Percentiles rank a stretch among this genome's conserved stretches.
Evolutionary conservation across 2,113 vertebrate species (phyloP).

Genomic region (Cyanoliseus patagonus): DNA sequence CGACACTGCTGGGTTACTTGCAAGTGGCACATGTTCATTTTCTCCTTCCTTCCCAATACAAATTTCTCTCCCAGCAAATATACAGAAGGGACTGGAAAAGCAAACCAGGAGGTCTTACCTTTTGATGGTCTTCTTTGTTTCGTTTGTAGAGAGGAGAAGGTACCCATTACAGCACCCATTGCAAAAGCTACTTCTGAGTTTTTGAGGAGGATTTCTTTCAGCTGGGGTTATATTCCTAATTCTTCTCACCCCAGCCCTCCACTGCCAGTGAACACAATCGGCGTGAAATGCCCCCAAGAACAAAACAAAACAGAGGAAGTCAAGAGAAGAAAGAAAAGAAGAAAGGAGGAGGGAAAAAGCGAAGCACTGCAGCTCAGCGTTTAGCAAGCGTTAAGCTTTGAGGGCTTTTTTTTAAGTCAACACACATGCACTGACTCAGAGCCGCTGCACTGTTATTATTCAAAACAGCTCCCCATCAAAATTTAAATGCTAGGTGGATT

Average conservation of each 20-base stretch:
- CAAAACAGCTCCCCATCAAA: constrained; percentile 68
- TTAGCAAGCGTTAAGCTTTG: constrained; percentile 71
- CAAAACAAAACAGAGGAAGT: constrained; percentile 37
- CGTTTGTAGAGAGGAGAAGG: constrained; percentile 94
- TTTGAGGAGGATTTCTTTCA: constrained; percentile 49
- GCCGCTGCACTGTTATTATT: constrained; percentile 72
- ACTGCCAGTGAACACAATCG: constrained; percentile 46
- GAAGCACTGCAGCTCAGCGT: constrained; percentile 72
- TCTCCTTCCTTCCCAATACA: not conserved
- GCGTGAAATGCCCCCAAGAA: constrained; percentile 35
- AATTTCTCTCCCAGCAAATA: constrained; percentile 3
- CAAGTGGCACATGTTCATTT: constrained; percentile 46
- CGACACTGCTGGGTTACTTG: constrained; percentile 20
- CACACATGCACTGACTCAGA: constrained; percentile 78
- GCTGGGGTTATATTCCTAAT: not conserved
- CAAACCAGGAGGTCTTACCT: constrained; percentile 80
- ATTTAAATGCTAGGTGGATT: constrained; percentile 71
- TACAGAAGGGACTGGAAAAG: constrained; percentile 32
- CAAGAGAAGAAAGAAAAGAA: constrained; percentile 49
- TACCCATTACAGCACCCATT: constrained; percentile 98
- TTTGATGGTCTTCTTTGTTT: constrained; percentile 92
- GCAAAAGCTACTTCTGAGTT: constrained; percentile 67
- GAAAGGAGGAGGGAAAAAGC: constrained; percentile 56
- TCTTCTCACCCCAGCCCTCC: not conserved
- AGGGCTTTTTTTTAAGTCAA: constrained; percentile 68